Evolutionary conservation across 64 coral and sea anemone genomes (phyloP).

Genomic region (Catalaphyllia jardinei): DNA sequence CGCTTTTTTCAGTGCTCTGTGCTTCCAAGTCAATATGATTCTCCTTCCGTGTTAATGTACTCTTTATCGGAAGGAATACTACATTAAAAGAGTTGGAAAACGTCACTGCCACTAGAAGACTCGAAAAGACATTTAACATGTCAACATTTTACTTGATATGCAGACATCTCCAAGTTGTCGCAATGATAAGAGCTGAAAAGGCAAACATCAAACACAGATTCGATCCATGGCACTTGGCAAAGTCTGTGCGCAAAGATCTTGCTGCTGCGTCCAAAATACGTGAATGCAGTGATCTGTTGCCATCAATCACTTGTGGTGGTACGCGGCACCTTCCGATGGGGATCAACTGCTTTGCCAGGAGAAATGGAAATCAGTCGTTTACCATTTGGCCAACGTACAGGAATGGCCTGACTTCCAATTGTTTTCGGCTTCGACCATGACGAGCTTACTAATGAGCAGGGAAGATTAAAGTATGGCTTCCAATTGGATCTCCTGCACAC

Average conservation of each 20-base stretch:
- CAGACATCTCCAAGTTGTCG: background rate
- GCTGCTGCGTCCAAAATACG: background rate
- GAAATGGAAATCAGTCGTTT: constrained; percentile 28
- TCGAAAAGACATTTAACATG: too few species aligned
- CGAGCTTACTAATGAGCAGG: background rate
- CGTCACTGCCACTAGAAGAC: too few species aligned
- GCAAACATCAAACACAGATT: constrained; percentile 3
- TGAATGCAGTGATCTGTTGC: background rate
- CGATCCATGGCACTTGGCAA: background rate
- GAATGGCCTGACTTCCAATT: constrained; percentile 8
- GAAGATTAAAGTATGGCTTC: constrained; percentile 4
- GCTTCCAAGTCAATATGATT: too few species aligned
- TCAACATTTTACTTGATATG: background rate
- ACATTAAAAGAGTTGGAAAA: too few species aligned
- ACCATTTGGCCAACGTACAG: constrained; percentile 21
- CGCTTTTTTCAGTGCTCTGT: too few species aligned
- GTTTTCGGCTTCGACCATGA: background rate
- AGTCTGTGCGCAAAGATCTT: constrained; percentile 14
- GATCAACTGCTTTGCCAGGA: constrained; percentile 3
- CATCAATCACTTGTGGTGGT: constrained; percentile 37
- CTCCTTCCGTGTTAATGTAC: too few species aligned
- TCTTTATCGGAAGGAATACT: too few species aligned
- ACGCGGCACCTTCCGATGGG: background rate
- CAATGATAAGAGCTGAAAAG: background rate
- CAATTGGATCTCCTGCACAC: constrained; percentile 15